These are phyloP conservation scores for Papilio xuthus DNA, from an alignment of 1,140 invertebrate species.

Conservation along the genomic window DNA sequence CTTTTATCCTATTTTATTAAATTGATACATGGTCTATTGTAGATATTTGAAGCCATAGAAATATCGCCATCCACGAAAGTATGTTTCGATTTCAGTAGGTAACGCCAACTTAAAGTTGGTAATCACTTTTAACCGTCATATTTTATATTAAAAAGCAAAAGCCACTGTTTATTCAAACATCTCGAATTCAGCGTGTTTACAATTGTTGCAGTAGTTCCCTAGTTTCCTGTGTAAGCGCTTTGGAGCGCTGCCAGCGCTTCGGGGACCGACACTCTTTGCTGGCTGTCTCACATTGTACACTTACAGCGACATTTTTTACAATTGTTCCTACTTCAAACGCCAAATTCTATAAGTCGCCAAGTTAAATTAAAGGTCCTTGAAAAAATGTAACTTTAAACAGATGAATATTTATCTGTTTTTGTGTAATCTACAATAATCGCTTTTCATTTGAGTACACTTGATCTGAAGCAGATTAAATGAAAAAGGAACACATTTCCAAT, in stretches of 20 bases:
- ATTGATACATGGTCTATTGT: neutral
- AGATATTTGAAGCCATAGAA: too few species aligned
- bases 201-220: neutral
- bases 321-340: neutral
- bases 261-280: neutral
- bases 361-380: too few species aligned
- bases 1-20: neutral
- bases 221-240: neutral
- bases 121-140: neutral
- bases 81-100: too few species aligned
- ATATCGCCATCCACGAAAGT: neutral
- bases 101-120: too few species aligned
- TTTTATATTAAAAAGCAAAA: neutral
- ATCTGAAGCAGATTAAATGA: too few species aligned
- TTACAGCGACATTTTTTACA: neutral
- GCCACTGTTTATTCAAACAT: neutral
- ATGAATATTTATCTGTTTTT: too few species aligned
- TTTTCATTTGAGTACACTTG: too few species aligned
- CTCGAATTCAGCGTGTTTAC: constrained; percentile 12
- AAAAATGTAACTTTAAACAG: too few species aligned
- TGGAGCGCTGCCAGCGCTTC: constrained; percentile 1
- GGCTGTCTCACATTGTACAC: neutral
- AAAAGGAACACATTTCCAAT: neutral
- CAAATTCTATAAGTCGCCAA: neutral
- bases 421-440: too few species aligned